Base-by-base conservation (phyloP, 1,140 invertebrate genomes). In the Ceratitis capitata region DNA sequence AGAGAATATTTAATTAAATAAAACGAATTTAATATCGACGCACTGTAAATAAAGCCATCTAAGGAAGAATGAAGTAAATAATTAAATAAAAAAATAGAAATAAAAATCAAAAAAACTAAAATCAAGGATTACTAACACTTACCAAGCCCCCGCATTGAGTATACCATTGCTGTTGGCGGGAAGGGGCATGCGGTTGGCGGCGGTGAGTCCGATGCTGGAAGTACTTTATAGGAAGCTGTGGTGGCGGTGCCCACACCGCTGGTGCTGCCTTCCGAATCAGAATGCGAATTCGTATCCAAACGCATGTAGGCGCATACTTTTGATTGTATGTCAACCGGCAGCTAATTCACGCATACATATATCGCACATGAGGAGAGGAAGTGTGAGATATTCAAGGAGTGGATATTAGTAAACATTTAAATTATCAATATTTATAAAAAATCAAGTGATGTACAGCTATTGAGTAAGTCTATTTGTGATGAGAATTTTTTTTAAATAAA, bases 301-400 rank as follows among this genome's bases (percentile, higher is more conserved):
- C 94, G 94, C 85, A 97, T 94, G 88, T 96, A 96, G 23, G 94
- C 94, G 58, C 95, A 95, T 2, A 98, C 97, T 93, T 98, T 96
- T 35, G 97, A 95, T 93, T 98, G 98, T 61, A 98, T 95, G 89
- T 98, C 98, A 47, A 95, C 93, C 69, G 98, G 97, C 89, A 99
- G 93, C 98, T 98, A 91, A 14, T 2, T 12, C 7, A 53, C 2
- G 14, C 19, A 19, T 14, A 39, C 5, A 19, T n/a, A 56, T 10
- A 56, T 56, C 19, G 39, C 12, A 78, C 14, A 47, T 14, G 12
- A 47, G 12, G 26, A 78, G n/a, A n/a, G n/a, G n/a, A n/a, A n/a
- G n/a, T n/a, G n/a, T n/a, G n/a, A n/a, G n/a, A 29, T 23, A 5
- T 12, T 61, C 5, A 61, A 26, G n/a, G 19, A 61, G 23, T 61